Base-by-base conservation (phyloP, 2,113 vertebrate species). In the Gallinago paraguaiae region DNA sequence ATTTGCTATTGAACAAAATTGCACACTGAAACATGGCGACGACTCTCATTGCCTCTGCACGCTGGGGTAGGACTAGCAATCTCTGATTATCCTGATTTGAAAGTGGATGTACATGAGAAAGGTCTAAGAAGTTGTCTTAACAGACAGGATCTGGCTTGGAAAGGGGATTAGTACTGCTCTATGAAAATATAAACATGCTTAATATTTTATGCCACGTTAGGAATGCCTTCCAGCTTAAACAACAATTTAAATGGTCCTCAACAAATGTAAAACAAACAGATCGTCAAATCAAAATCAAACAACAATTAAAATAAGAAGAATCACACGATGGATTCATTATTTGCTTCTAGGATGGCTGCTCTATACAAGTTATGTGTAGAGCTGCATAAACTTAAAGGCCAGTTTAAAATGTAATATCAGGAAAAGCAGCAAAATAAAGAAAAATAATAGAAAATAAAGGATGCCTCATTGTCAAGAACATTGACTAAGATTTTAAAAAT, bases 41-140 rank as follows among this genome's bases (percentile, higher is more conserved):
- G 17, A 22, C 50, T 19, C 45, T 70, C 10, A 2, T 63, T 53
- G 15, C 50, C 16, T 65, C 27, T 48, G 0, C 1, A 0, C n/a
- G 43, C 37, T 64, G 15, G n/a, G 46, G 7, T 20, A 56, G 43
- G 53, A 31, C 39, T 30, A 9, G 50, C 39, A 79, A 33, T 5
- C 68, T 46, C 56, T 7, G 3, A 7, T 56, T 51, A 72, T 33
- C 6, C 16, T 76, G 31, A 17, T 37, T 64, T 85, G 37, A 56
- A 86, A 83, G 45, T 17, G 20, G 27, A 31, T 31, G 35, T 65
- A 27, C 11, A 5, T 41, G 64, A 56, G 33, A 60, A 85, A 88
- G 33, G n/a, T 61, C 41, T 69, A 65, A 88, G 35, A 82, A 69
- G 14, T 48, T 74, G 35, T 69, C 64, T 53, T 83, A 53, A 61